Conservation (phyloP, 2,113 vertebrate species). For the Himantopus leucocephalus region DNA sequence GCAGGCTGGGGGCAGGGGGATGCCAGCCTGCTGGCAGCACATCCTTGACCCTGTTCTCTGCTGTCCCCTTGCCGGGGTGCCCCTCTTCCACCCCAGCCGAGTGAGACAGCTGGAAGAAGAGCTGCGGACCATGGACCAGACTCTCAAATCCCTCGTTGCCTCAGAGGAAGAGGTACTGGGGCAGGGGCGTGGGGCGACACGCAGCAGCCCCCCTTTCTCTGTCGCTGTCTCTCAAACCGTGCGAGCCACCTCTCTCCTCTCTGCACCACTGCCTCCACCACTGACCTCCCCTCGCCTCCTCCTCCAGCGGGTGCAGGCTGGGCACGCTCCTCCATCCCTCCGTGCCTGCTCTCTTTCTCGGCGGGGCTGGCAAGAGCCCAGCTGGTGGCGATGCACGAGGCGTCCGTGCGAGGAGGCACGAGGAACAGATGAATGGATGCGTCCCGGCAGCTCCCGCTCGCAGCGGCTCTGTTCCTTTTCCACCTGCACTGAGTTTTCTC, state of each 20-base stretch:
- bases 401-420: neutral
- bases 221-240: neutral
- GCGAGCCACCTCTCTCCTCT: constrained; percentile 23
- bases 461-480: constrained; percentile 47
- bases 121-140: constrained; percentile 94
- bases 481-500: constrained; percentile 45
- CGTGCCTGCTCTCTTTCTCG: neutral
- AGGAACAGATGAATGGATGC: neutral
- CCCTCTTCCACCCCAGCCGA: constrained; percentile 78
- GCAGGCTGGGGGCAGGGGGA: neutral
- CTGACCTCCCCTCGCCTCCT: rapidly evolving
- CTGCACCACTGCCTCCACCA: neutral
- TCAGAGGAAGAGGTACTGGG: constrained; percentile 96
- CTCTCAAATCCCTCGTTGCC: constrained; percentile 94
- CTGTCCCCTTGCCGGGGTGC: constrained; percentile 19
- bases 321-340: neutral
- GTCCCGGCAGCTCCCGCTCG: neutral
- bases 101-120: constrained; percentile 92
- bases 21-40: rapidly evolving
- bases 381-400: neutral
- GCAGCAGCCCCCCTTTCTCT: constrained; percentile 43
- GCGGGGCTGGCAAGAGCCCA: neutral
- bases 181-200: neutral
- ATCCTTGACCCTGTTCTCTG: constrained; percentile 51
- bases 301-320: neutral